phyloP scores from a whole-genome alignment of 2,797 vertebrate species.

The Semotilus atromaculatus region DNA sequence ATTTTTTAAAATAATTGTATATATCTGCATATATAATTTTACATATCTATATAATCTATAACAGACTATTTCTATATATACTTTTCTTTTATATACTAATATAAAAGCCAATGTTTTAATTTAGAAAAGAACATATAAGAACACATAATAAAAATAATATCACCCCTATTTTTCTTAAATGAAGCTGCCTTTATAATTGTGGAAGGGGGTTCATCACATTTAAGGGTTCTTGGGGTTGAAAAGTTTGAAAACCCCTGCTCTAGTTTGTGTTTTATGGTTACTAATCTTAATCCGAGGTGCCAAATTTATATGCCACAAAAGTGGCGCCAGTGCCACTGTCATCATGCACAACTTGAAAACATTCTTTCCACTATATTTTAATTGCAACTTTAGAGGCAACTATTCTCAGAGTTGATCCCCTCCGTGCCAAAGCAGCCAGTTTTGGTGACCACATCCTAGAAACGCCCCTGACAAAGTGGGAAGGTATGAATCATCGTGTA shows the following conservation, averaged over 20 bases:
- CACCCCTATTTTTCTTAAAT: not conserved
- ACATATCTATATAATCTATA: not conserved
- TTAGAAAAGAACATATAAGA: not conserved
- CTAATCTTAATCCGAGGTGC: not conserved
- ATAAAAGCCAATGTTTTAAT: not conserved
- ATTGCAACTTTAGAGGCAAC: slow-evolving; percentile 7
- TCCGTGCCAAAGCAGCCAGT: slow-evolving; percentile 35
- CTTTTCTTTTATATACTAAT: not conserved
- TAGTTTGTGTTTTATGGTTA: not conserved
- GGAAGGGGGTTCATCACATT: not conserved
- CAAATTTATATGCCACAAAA: not conserved
- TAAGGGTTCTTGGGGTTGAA: not conserved
- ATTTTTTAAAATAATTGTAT: too few relatives aligned
- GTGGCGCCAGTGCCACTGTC: not conserved
- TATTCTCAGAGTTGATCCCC: slow-evolving; percentile 23
- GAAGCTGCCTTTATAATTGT: not conserved
- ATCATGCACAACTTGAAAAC: slow-evolving; percentile 32
- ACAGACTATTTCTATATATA: not conserved
- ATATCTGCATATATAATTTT: too few relatives aligned
- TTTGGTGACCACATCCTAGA: slow-evolving; percentile 68
- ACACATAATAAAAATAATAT: not conserved
- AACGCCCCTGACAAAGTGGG: slow-evolving; percentile 68
- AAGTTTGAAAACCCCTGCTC: not conserved
- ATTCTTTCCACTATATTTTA: slow-evolving; percentile 13
- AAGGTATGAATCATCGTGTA: slow-evolving; percentile 76